Percentiles rank a stretch among this genome's conserved stretches.
phyloP scores from a whole-genome alignment of 1,140 invertebrate species.

The Dinoponera quadriceps region DNA sequence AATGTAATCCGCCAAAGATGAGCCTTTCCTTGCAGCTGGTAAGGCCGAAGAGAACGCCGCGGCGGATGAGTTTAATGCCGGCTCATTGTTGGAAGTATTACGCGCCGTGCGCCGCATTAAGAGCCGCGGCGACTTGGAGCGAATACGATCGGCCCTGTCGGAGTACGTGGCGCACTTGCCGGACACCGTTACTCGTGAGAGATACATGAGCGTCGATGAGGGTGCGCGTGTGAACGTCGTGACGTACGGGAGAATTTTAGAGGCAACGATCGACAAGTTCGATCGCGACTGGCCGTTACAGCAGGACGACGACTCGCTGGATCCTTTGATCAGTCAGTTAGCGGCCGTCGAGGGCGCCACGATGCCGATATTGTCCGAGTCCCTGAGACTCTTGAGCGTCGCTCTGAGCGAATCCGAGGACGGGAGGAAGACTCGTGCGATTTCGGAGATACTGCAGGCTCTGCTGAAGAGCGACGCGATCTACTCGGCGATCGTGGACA shows the following conservation, averaged over 20 bases:
- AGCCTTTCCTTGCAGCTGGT: slow-evolving; percentile 83
- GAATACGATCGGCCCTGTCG: slow-evolving; percentile 72
- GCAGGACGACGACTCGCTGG: slow-evolving; percentile 76
- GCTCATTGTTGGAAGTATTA: slow-evolving; percentile 78
- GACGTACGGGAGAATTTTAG: slow-evolving; percentile 84
- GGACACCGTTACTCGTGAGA: slow-evolving; percentile 88
- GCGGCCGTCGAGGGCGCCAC: slow-evolving; percentile 86
- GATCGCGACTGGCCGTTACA: slow-evolving; percentile 85
- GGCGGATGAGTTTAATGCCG: slow-evolving; percentile 78
- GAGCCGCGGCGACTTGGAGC: slow-evolving; percentile 81
- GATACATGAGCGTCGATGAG: slow-evolving; percentile 85
- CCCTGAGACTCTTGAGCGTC: slow-evolving; percentile 83
- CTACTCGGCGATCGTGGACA: slow-evolving; percentile 84
- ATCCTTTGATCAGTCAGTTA: slow-evolving; percentile 79
- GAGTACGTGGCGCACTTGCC: slow-evolving; percentile 85
- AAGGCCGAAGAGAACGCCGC: slow-evolving; percentile 68
- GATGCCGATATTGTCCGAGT: slow-evolving; percentile 85
- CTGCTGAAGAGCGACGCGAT: slow-evolving; percentile 87
- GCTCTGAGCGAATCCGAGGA: slow-evolving; percentile 84
- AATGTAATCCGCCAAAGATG: slow-evolving; percentile 80
- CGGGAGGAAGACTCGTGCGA: slow-evolving; percentile 72
- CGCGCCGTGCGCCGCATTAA: slow-evolving; percentile 81
- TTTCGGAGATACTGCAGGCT: slow-evolving; percentile 84
- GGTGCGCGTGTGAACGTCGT: slow-evolving; percentile 79
- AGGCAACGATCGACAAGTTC: slow-evolving; percentile 84